Conservation (phyloP, 2,888 invertebrate species). For the Bedellia somnulentella region DNA sequence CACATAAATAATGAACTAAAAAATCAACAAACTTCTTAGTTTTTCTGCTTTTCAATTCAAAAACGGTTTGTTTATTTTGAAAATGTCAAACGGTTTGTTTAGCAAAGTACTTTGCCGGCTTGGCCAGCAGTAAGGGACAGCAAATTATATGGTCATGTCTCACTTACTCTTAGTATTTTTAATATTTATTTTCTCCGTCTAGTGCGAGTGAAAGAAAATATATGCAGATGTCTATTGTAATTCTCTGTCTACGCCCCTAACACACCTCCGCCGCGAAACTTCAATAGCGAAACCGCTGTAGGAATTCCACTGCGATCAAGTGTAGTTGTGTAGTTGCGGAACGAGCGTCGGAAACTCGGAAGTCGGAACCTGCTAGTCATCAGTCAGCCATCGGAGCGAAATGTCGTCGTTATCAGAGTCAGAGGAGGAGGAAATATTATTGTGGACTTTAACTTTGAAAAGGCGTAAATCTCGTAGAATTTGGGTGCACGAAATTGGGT, state of each 20-base stretch:
- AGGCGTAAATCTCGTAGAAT: not conserved
- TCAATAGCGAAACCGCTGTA: not conserved
- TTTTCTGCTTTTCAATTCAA: too few species aligned
- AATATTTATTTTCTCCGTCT: too few species aligned
- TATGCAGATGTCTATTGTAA: too few species aligned
- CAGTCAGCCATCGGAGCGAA: slow-evolving; percentile 1
- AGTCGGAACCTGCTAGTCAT: not conserved
- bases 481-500: not conserved
- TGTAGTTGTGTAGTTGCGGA: not conserved
- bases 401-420: slow-evolving; percentile 1
- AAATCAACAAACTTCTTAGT: too few species aligned
- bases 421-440: not conserved
- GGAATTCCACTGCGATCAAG: not conserved
- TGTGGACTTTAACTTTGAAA: slow-evolving; percentile 1
- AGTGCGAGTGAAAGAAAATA: too few species aligned
- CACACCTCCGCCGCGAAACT: slow-evolving; percentile 1
- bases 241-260: slow-evolving; percentile 1
- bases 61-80: too few species aligned
- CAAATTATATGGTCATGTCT: too few species aligned
- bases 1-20: too few species aligned
- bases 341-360: not conserved
- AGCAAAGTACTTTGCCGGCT: too few species aligned
- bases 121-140: too few species aligned
- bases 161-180: too few species aligned
- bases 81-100: too few species aligned